Evolutionary conservation across 2,113 vertebrate species (phyloP).

Genomic region (Xiphias gladius): DNA sequence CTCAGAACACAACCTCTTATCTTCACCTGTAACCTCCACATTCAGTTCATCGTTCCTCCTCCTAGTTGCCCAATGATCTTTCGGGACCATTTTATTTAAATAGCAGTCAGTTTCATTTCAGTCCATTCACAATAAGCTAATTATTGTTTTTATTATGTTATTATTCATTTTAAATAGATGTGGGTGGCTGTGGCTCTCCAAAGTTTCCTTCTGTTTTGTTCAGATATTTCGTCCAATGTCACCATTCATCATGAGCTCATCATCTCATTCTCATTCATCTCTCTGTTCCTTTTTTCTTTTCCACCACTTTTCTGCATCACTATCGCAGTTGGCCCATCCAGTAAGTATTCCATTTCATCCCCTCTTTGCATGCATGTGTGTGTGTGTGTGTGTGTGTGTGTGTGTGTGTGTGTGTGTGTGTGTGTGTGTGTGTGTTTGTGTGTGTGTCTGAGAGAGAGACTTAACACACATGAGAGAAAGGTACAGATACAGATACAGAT

Average conservation of each 20-base stretch:
- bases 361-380: constrained; percentile 73
- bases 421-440: constrained; percentile 1
- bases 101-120: not conserved
- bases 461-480: not conserved
- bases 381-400: constrained; percentile 20
- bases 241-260: constrained; percentile 48
- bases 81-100: not conserved
- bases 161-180: not conserved
- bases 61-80: not conserved
- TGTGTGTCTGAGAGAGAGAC: not conserved
- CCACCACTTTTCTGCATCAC: constrained; percentile 60
- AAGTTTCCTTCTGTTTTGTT: constrained; percentile 11
- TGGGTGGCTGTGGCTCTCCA: not conserved
- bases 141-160: not conserved
- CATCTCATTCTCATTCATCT: constrained; percentile 64
- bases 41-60: constrained; percentile 5
- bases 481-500: not conserved
- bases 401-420: not conserved
- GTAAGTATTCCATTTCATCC: constrained; percentile 90
- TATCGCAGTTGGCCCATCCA: constrained; percentile 86
- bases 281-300: constrained; percentile 66
- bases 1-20: constrained; percentile 12
- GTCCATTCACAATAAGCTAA: not conserved
- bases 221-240: constrained; percentile 23
- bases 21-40: constrained; percentile 4